Percentiles rank a stretch among this genome's conserved stretches.
Evolutionary conservation across 2,888 invertebrate genomes (phyloP).

Genomic region (Epirrhoe tristata): DNA sequence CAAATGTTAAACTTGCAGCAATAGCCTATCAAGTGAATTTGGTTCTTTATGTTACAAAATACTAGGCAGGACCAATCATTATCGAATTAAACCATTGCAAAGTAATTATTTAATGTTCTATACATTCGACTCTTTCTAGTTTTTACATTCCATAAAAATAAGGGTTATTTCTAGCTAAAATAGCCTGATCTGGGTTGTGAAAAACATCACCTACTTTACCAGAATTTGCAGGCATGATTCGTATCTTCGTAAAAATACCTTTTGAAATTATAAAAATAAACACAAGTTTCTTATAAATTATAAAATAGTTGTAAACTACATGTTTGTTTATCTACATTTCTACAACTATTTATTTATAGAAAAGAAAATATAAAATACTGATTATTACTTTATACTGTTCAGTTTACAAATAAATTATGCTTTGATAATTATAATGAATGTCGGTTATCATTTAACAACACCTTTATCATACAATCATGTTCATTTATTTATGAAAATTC

Average conservation of each 20-base stretch:
- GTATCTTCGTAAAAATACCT: conserved; percentile 21
- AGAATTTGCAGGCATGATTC: conserved; percentile 1
- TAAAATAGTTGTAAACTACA: conserved; percentile 52
- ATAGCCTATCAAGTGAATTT: conserved; percentile 77
- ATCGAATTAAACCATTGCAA: conserved; percentile 46
- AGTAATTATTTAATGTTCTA: conserved; percentile 12
- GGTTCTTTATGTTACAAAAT: conserved; percentile 77
- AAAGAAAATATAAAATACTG: conserved; percentile 52
- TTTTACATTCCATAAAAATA: conserved; percentile 33
- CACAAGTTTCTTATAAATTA: conserved; percentile 20
- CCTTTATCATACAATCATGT: conserved; percentile 49
- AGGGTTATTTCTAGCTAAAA: conserved; percentile 11
- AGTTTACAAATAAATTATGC: conserved; percentile 74
- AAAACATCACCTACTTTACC: background rate
- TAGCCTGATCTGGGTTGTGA: conserved; percentile 2
- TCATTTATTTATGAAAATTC: conserved; percentile 41
- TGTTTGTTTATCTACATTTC: conserved; percentile 82
- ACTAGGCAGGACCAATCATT: conserved; percentile 64
- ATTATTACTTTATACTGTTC: conserved; percentile 60
- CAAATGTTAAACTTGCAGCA: conserved; percentile 82
- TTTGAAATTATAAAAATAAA: background rate
- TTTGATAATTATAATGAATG: conserved; percentile 53
- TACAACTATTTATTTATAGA: conserved; percentile 67
- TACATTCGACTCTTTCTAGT: conserved; percentile 6
- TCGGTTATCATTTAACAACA: conserved; percentile 59